These are phyloP conservation scores for Torymus tubicola DNA, from an alignment of 2,888 invertebrate genomes.

Conservation along the genomic window DNA sequence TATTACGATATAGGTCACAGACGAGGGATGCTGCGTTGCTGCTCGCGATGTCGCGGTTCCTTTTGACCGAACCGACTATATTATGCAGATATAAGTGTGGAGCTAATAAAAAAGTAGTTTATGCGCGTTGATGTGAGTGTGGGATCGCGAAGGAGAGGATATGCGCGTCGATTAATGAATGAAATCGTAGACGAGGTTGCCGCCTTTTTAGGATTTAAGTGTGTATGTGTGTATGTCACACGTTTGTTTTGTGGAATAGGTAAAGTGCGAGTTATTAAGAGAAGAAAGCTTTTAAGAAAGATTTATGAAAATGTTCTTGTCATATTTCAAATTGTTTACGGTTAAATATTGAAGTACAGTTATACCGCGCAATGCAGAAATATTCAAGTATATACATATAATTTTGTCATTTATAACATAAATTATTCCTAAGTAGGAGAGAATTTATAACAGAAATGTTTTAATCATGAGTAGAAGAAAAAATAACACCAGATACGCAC, in stretches of 20 bases:
- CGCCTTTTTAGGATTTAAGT: background rate
- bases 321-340: too few species aligned
- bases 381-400: too few species aligned
- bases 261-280: too few species aligned
- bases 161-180: conserved; percentile 37
- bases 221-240: too few species aligned
- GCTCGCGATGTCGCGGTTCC: conserved; percentile 1
- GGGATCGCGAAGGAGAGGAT: conserved; percentile 14
- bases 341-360: too few species aligned
- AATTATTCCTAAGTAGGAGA: conserved; percentile 9
- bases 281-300: too few species aligned
- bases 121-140: conserved; percentile 33
- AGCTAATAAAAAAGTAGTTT: conserved; percentile 50
- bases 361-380: too few species aligned
- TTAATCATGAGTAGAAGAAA: background rate
- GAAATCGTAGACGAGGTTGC: conserved; percentile 31
- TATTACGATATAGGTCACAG: conserved; percentile 52
- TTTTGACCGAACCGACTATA: conserved; percentile 46
- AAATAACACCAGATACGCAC: background rate
- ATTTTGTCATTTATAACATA: background rate
- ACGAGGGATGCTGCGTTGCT: background rate
- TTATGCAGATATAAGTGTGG: conserved; percentile 44
- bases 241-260: too few species aligned
- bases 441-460: background rate
- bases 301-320: too few species aligned